Conservation (phyloP, 2,113 vertebrate genomes). For the Formicarius rufipectus region DNA sequence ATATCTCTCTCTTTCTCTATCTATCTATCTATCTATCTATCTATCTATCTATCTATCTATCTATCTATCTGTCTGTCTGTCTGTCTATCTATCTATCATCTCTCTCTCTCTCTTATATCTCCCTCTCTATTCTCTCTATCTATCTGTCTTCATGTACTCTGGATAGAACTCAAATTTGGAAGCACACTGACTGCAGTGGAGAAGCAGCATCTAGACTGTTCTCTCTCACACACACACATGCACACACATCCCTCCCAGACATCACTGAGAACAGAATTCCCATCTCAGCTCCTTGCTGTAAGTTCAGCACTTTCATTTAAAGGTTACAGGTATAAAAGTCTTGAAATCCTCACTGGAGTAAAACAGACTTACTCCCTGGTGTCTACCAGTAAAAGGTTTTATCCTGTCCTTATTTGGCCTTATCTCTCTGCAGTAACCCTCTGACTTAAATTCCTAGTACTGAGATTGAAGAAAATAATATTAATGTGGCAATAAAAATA, state of each 20-base stretch:
- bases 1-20: too few species aligned
- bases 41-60: not conserved
- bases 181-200: not conserved
- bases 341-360: not conserved
- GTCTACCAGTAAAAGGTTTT: not conserved
- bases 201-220: not conserved
- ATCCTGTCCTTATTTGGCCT: not conserved
- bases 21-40: not conserved
- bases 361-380: not conserved
- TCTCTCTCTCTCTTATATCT: not conserved
- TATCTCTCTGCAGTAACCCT: not conserved
- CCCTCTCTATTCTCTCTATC: too few species aligned
- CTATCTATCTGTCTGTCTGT: not conserved
- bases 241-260: not conserved
- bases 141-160: not conserved
- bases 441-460: not conserved
- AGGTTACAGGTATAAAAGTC: not conserved
- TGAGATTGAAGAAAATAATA: not conserved
- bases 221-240: not conserved
- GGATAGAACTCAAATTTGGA: not conserved
- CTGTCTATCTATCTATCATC: not conserved
- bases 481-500: not conserved
- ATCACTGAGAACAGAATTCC: not conserved
- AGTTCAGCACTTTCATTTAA: not conserved
- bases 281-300: not conserved